Evolutionary conservation across 2,113 vertebrate species (phyloP), one percentile per base, ranked within the genome.

Genomic region (Malurus elegans): DNA sequence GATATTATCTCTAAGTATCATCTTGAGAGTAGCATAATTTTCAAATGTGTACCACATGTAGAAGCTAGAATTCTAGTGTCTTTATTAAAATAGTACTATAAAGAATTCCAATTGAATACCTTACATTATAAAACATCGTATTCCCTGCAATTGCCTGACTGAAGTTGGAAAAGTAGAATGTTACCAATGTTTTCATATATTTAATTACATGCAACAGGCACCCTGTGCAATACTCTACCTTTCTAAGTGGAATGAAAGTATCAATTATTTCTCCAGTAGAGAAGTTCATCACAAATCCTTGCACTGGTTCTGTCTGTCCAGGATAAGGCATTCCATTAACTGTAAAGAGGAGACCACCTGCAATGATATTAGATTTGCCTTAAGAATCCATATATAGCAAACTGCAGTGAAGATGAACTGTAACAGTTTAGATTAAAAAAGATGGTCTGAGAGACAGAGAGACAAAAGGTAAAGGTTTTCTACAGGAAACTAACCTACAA

Each of bases 211-310:
- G 18, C 31, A 92, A 32, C 36, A 79, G 44, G 40, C 60, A 94
- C 36, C 51, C 38, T 79, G 13, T 61, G 45, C 67, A 87, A 61
- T 67, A 95, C 90, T 74, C 36, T 98, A 99, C 99, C 99, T 99
- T 98, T 96, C 97, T 98, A 57, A 98, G 96, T 13, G 99, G 99
- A 82, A 95, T 96, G 97, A 99, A 99, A 65, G 97, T 97, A 76
- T 99, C 98, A 89, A 99, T 95, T 91, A 99, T 98, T 72, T 99
- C 98, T 78, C 98, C 99, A 80, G 92, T 99, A 84, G 99, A 98
- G 97, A 99, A 99, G 97, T 98, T 98, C 94, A 99, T 98, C 73
- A 99, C 98, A 97, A 99, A 99, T 71, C 99, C 99, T 97, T 97
- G 98, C 18, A 99, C 86, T 14, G 98, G 97, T 93, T 97, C 93